A percentile compares a stretch with the other conserved stretches of the same genome.
Evolutionary conservation across 53 echinoderm and acorn worm genomes (phyloP).

Genomic region (Antedon mediterranea): DNA sequence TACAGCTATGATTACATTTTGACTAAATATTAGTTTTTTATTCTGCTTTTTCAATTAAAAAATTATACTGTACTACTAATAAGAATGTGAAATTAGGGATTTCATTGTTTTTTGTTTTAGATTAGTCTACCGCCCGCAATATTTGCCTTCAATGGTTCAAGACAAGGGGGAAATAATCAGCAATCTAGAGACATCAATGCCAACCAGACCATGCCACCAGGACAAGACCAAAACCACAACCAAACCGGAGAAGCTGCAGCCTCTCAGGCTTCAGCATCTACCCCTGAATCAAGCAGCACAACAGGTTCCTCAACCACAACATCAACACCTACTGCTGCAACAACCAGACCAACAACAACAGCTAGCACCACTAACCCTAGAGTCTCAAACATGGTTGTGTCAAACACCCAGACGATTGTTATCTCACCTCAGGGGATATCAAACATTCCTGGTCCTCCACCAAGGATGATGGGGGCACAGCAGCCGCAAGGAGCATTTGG

Average conservation of each 20-base stretch:
- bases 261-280: background rate
- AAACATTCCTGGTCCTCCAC: background rate
- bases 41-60: too few species aligned
- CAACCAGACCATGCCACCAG: background rate
- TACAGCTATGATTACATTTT: too few species aligned
- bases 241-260: background rate
- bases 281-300: constrained; percentile 3
- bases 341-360: constrained; percentile 3
- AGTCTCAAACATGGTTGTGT: constrained; percentile 7
- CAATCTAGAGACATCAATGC: background rate
- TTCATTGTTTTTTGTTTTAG: background rate
- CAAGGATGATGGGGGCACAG: background rate
- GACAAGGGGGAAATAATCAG: background rate
- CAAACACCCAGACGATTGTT: constrained; percentile 31
- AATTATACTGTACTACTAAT: too few species aligned
- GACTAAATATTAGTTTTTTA: too few species aligned
- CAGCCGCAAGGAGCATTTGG: background rate
- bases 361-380: constrained; percentile 1
- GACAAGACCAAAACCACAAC: background rate
- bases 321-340: constrained; percentile 1
- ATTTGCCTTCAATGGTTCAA: background rate
- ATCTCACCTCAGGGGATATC: constrained; percentile 7
- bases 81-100: too few species aligned
- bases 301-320: background rate
- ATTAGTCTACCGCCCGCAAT: background rate